These are phyloP conservation scores for Enteromius argenteus DNA, from an alignment of 2,797 vertebrate genomes.

Conservation along the genomic window DNA sequence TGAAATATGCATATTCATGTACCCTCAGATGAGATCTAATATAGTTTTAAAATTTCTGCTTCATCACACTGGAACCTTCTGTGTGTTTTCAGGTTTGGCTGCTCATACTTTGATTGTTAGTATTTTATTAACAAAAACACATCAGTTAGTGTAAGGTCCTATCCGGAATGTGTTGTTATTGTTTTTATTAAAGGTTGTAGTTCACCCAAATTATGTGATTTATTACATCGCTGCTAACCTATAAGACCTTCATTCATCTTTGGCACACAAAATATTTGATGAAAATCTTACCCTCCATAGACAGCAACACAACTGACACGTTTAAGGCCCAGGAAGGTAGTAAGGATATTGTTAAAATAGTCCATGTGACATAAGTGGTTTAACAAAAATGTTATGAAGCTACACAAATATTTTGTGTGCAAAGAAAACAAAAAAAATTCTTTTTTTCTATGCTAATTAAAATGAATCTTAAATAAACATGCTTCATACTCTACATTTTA, in stretches of 20 bases:
- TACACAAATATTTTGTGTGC: neutral
- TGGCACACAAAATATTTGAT: neutral
- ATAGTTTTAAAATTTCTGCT: neutral
- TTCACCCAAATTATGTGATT: neutral
- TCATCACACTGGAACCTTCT: neutral
- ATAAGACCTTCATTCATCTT: neutral
- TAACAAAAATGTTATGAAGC: neutral
- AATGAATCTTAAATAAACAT: neutral
- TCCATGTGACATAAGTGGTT: neutral
- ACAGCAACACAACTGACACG: neutral
- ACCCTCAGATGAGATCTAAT: neutral
- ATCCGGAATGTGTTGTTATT: neutral
- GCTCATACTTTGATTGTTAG: neutral
- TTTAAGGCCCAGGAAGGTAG: neutral
- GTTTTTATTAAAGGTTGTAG: neutral
- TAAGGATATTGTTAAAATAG: neutral
- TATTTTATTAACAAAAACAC: neutral
- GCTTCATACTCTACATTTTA: neutral
- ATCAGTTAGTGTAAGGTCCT: neutral
- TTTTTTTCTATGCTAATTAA: neutral
- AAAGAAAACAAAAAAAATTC: neutral
- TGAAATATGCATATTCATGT: neutral
- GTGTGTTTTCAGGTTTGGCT: neutral
- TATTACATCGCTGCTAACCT: neutral
- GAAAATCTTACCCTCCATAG: neutral